Conservation (phyloP, 2,888 invertebrate genomes). For the Agonopterix alstromeriana region DNA sequence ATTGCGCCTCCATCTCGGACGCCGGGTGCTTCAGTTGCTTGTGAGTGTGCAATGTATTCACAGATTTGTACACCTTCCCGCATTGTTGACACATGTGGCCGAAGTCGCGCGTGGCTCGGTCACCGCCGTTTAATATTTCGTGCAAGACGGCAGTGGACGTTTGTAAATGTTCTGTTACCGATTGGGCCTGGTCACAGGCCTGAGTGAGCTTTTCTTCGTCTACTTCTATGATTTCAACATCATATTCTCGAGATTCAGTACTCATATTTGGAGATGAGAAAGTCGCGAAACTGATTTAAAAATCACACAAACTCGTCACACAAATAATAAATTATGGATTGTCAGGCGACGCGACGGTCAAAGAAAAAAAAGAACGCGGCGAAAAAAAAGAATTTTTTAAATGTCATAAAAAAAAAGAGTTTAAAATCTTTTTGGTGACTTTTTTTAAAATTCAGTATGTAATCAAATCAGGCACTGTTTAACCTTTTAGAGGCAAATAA, state of each 20-base stretch:
- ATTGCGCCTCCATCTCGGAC: slow-evolving; percentile 27
- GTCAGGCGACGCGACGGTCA: no score
- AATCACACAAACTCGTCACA: no score
- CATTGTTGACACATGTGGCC: slow-evolving; percentile 60
- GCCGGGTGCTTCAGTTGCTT: slow-evolving; percentile 43
- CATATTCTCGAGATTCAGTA: slow-evolving; percentile 12
- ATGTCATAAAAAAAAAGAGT: no score
- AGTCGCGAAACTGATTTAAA: neutral
- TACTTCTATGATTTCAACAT: slow-evolving; percentile 8
- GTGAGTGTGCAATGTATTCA: slow-evolving; percentile 40
- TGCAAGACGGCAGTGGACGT: slow-evolving; percentile 38
- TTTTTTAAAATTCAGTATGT: no score
- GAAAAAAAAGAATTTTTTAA: no score
- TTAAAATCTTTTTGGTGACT: no score
- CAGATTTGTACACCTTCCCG: slow-evolving; percentile 47
- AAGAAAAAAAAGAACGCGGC: no score
- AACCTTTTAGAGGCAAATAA: no score
- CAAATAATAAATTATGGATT: no score
- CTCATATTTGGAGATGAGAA: neutral
- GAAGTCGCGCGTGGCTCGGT: slow-evolving; percentile 11
- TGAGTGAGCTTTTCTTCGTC: no score
- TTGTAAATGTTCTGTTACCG: slow-evolving; percentile 21
- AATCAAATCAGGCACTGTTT: no score
- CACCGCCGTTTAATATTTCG: slow-evolving; percentile 27
- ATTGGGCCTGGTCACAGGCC: no score